Evolutionary conservation across 2,888 invertebrate species (phyloP), one percentile per base, ranked within the genome.

Genomic region (Eutolmus rufibarbis): DNA sequence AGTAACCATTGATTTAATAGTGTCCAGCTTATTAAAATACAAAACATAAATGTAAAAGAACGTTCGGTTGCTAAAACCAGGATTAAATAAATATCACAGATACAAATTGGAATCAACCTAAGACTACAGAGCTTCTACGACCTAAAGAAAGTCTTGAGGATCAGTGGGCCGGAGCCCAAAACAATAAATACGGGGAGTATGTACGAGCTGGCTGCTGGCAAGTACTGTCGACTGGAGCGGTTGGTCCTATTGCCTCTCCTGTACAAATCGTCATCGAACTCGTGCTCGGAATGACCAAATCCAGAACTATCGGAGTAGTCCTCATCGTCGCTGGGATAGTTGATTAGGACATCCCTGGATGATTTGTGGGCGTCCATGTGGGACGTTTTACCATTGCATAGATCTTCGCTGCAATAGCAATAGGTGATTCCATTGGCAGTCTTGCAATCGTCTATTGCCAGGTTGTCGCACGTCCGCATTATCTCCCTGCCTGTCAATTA

Each of bases 401-500:
- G 85, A 87, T 89, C 87, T 28, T 76, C 77, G 85, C 86, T 88
- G 87, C 89, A 89, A 74, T 89, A 89, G 85, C 89, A 89, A 76
- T 89, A 89, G 14, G 87, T 88, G 34, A 89, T 87, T 51, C 89
- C 89, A 82, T 89, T 89, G 43, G 89, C 89, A 43, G 88, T 89
- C 87, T 89, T 86, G 85, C 89, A 89, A 87, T 89, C 89, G 66
- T 89, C 88, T 23, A 89, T 87, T n/a, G 88, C 88, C 14, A 88
- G 37, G 28, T 84, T 86, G 28, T 88, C 89, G 76, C 89, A 89
- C 19, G 89, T 89, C 34, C 89, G 86, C 57, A 87, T 88, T 57
- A 89, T 84, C 40, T 88, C 87, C 40, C 87, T 86, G 56, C 88
- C 89, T 89, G 74, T 85, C 34, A 74, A 46, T 37, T 56, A 28